A percentile compares a stretch with the other conserved stretches of the same genome.
Evolutionary conservation across 2,888 invertebrate species (phyloP).

Genomic region (Oscheius sp.): DNA sequence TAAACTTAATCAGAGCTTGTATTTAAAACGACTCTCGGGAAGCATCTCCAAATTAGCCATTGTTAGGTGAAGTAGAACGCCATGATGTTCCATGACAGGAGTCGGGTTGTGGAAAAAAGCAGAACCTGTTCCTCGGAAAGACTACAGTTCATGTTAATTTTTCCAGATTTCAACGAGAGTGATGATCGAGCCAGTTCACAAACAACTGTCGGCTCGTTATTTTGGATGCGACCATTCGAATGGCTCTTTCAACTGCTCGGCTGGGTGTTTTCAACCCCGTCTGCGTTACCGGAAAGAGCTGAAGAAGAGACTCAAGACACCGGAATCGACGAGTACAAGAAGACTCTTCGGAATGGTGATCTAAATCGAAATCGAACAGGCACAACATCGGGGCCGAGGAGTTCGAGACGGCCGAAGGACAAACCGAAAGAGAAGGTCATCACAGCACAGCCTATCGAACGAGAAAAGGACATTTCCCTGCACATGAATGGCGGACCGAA

Average conservation of each 20-base stretch:
- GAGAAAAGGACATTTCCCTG: constrained; percentile 25
- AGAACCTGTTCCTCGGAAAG: too few relatives aligned
- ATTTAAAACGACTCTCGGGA: too few relatives aligned
- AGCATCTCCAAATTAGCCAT: too few relatives aligned
- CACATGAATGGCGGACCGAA: constrained; percentile 29
- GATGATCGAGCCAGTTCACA: constrained; percentile 5
- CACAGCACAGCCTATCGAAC: constrained; percentile 30
- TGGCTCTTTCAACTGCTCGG: constrained; percentile 17
- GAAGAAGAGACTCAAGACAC: too few relatives aligned
- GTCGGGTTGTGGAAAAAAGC: too few relatives aligned
- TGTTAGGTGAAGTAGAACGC: too few relatives aligned
- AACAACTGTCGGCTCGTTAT: not conserved
- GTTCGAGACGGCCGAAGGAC: constrained; percentile 24
- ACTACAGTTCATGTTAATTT: not conserved
- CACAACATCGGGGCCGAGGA: not conserved
- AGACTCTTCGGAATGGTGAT: constrained; percentile 11
- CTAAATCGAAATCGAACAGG: constrained; percentile 3
- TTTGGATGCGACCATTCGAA: constrained; percentile 24
- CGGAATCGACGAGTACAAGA: not conserved
- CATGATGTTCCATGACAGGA: too few relatives aligned
- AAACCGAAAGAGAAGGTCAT: constrained; percentile 33
- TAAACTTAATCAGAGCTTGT: too few relatives aligned
- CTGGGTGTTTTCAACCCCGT: constrained; percentile 12
- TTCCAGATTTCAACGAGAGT: constrained; percentile 23
- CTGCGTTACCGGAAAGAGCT: not conserved